Base-by-base conservation (phyloP, 2,113 vertebrate species). In the Alces alces region DNA sequence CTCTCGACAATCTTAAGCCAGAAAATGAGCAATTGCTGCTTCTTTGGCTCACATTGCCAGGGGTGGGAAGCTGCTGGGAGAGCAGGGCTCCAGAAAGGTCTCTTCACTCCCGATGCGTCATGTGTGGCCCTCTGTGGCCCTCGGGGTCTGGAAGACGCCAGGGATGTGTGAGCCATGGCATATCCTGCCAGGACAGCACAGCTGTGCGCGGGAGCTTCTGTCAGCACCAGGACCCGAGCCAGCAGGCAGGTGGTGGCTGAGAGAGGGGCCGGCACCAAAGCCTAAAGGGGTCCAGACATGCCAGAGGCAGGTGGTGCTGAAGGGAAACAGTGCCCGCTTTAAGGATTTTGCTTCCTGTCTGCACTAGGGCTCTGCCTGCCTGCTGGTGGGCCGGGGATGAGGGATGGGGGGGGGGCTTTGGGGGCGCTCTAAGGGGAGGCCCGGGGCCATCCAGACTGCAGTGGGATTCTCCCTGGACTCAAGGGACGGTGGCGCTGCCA, bases 61-160 rank as follows among this genome's bases (percentile, higher is more conserved):
- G 21, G 16, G 25, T 30, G 28, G 60, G 64, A 52, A 84, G 93
- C 25, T 54, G 23, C 55, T 17, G 21, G 23, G 45, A 89, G 27
- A 43, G 2, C 25, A 23, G 45, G 28, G 33, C 13, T 60, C n/a
- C n/a, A 36, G 79, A 21, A n/a, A 27, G 12, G 14, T 78, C 55
- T 64, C 13, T 36, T 78, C 43, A 36, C 19, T 82, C 39, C 76
- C 6, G 17, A 0, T 3, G 25, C 50, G 64, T 54, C 76, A 25
- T 25, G 2, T 21, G 54, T 14, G 47, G 47, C 47, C 47, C 30
- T 39, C 43, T 33, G 0, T 14, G 33, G 14, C 27, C 64, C 76
- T 39, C 2, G 0, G 50, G 11, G n/a, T 7, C 52, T 36, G 9
- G 54, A 47, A 73, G 60, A 33, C n/a, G 19, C 21, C 12, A 7